Evolutionary conservation across 2,113 vertebrate species (phyloP), one percentile per base, ranked within the genome.

Genomic region (Falcunculus frontatus): DNA sequence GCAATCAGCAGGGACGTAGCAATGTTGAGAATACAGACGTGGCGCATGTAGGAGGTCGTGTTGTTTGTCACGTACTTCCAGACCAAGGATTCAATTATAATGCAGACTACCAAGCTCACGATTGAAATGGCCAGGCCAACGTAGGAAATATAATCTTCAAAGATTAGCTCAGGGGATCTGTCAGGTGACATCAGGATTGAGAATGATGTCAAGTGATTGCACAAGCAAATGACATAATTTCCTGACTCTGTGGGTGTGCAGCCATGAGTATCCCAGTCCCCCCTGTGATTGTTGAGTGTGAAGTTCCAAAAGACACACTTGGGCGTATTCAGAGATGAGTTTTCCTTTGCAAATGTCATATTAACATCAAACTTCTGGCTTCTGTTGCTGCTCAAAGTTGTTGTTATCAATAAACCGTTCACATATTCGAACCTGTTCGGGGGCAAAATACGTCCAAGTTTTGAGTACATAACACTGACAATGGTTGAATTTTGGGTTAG

Each of bases 1-100:
- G 98, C 99, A 3, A 98, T 74, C 27, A 99, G 97, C 55, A 99
- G 97, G 25, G 98, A 98, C 3, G 97, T 23, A 0, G 97, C 96
- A 41, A 99, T 99, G 97, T 99, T 99, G 29, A 99, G 82, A 1
- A 99, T 98, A 35, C 98, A 98, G 15, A 97, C 95, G 15, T 99
- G 99, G 19, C 99, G 99, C 95, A 99, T 98, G 53, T 98, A 98
- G 25, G 98, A 98, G 35, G 98, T 98, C 23, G 97, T 98, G 37
- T 98, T 98, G 97, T 98, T 99, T 26, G 99, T 99, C 30, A 99
- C 98, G 0, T 97, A 87, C 35, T 98, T 98, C 99, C 99, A 99
- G 29, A 99, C 98, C 20, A 98, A 9, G 23, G 97, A 67, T 96
- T 99, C 98, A 63, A 99, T 98, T 14, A 96, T 63, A 10, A 99